Evolutionary conservation across 1,140 invertebrate species (phyloP), one percentile per base, ranked within the genome.

Genomic region (Papilio glaucus): DNA sequence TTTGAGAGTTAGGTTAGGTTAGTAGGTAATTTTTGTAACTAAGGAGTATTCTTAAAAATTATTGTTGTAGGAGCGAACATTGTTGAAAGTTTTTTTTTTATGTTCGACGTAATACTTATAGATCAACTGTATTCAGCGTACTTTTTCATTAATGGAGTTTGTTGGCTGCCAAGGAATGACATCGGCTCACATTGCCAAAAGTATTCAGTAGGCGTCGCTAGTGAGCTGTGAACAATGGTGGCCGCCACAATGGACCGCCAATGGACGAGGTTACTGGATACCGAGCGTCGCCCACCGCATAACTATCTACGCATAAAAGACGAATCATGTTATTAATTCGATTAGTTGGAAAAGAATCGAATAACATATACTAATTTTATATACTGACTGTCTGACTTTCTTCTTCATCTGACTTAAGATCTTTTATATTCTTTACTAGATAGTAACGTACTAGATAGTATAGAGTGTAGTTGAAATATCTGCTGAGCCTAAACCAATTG

Each of bases 141-240:
- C 38, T 42, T 42, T 42, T 21, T 15, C 24, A 21, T 41, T 68
- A 42, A 68, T 42, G 24, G 45, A 42, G 38, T 68, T 68, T 42
- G 37, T 26, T 68, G 39, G 37, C 29, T 69, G 67, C 67, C 42
- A 39, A 69, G 24, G 24, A 69, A 69, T 45, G 13, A 53, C 26
- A 53, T 53, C 42, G 21, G 12, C n/a, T 26, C 21, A 21, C 38
- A 68, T 42, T 68, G 39, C 24, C 45, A 73, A 65, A 75, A 72
- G 39, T 63, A 74, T 29, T 57, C 62, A 60, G 53, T 67, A 67
- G 45, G 61, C 61, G 68, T 60, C 33, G 49, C 62, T 75, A 76
- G 77, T 84, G 80, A 79, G 74, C 74, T 77, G 82, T 84, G 72
- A 82, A 72, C 78, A 79, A 80, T 74, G 68, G 72, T 42, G 15